Base-by-base conservation (phyloP, 2,113 vertebrate genomes). In the Nycticorax nycticorax region DNA sequence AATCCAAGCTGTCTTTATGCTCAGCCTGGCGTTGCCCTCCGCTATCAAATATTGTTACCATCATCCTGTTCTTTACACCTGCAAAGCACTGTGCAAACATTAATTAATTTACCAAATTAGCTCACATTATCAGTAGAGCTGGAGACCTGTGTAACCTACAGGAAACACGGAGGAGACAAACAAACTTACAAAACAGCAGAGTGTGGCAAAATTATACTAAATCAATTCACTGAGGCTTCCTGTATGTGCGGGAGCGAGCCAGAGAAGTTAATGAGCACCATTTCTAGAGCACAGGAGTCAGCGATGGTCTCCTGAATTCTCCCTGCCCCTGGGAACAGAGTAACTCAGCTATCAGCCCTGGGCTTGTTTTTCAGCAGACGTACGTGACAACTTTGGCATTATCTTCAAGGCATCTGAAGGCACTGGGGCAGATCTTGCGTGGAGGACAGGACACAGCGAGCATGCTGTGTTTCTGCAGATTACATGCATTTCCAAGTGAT, bases 61-160 rank as follows among this genome's bases (percentile, higher is more conserved):
- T 86, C 85, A 95, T 18, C 41, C 60, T 64, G 12, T 50, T 95
- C 82, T 85, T 92, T 77, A 78, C 52, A 87, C 84, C 68, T 89
- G 76, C 64, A 84, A 92, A 89, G 57, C 73, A 60, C 39, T 68
- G 64, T 87, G 91, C 60, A 85, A 89, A 53, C 33, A 48, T 48
- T 93, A 73, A 86, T 92, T 88, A 67, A 88, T 94, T 89, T 88
- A 84, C 62, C 62, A 63, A 85, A 90, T 93, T 69, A 89, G 66
- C 37, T 88, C 66, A 50, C 60, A 57, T 92, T 89, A 83, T 68
- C 92, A 55, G 62, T 52, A 85, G 76, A 88, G 47, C 87, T 56
- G 63, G 94, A 89, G 81, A 93, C 78, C 85, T 66, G 62, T 35
- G 52, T 68, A 92, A 81, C 53, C 73, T 59, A 66, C 32, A 79